These are phyloP conservation scores for Distichodus sexfasciatus DNA, from an alignment of 2,797 vertebrate genomes.

Conservation along the genomic window DNA sequence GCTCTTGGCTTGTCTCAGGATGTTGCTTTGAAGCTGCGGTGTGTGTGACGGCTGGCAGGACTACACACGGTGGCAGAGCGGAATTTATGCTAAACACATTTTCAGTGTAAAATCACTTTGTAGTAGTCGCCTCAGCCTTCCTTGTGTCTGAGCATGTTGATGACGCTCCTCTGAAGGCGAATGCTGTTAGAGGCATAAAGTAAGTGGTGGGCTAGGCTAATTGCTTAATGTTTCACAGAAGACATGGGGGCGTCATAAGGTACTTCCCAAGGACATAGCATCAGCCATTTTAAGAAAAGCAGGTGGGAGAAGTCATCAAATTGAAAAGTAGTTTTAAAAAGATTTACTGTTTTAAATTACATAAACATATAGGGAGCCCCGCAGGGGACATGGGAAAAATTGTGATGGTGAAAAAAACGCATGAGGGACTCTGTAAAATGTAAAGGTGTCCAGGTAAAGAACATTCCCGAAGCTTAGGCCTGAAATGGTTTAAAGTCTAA, in stretches of 20 bases:
- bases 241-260: not conserved
- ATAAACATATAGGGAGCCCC: too few relatives aligned
- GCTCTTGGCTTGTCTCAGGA: conserved; percentile 32
- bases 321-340: too few relatives aligned
- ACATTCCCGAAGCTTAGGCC: too few relatives aligned
- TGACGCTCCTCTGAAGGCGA: conserved; percentile 29
- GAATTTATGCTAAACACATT: conserved; percentile 61
- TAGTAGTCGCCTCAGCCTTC: conserved; percentile 51
- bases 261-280: not conserved
- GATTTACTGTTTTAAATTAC: too few relatives aligned
- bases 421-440: too few relatives aligned
- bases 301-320: not conserved
- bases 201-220: conserved; percentile 7
- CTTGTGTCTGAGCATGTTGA: conserved; percentile 32
- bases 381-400: too few relatives aligned
- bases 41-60: conserved; percentile 68
- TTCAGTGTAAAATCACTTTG: conserved; percentile 74
- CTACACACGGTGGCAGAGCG: conserved; percentile 65
- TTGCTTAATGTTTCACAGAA: not conserved
- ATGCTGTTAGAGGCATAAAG: conserved; percentile 32
- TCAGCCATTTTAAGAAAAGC: not conserved
- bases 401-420: too few relatives aligned
- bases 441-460: too few relatives aligned
- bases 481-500: too few relatives aligned
- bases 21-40: conserved; percentile 65